Conservation (phyloP, 2,113 vertebrate species). For the Forbesichthys agassizii region DNA sequence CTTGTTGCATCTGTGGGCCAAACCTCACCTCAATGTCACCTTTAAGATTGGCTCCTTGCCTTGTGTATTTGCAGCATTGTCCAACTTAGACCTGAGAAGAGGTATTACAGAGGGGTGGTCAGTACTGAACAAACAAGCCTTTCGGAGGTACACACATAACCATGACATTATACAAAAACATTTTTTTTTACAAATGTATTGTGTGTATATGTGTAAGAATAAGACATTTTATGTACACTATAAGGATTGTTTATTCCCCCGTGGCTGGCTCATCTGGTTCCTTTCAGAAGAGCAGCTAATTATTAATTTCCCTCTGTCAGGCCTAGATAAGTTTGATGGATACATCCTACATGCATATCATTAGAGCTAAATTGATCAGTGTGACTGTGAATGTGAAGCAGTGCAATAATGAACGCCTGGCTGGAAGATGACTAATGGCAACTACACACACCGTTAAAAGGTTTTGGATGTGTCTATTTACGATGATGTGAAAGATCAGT, state of each 20-base stretch:
- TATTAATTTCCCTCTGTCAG: conserved; percentile 51
- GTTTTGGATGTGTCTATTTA: conserved; percentile 53
- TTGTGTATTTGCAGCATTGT: too few species aligned
- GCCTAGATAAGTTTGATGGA: conserved; percentile 48
- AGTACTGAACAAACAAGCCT: too few species aligned
- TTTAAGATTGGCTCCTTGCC: too few species aligned
- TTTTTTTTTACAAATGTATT: too few species aligned
- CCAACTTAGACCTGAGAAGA: too few species aligned
- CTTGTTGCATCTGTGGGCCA: too few species aligned
- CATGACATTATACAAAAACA: too few species aligned
- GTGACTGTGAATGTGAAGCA: conserved; percentile 40
- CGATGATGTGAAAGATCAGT: conserved; percentile 30
- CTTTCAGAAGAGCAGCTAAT: conserved; percentile 30
- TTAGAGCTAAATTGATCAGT: conserved; percentile 50
- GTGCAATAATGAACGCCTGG: conserved; percentile 12
- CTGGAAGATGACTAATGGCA: conserved; percentile 49
- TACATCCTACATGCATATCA: conserved; percentile 45
- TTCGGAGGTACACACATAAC: too few species aligned
- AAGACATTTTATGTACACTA: too few species aligned
- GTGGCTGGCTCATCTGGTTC: conserved; percentile 4
- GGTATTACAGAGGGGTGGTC: too few species aligned
- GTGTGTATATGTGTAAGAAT: too few species aligned
- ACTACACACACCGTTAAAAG: conserved; percentile 63
- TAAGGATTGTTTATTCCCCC: not conserved
- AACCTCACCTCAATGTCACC: too few species aligned